Evolutionary conservation across 2,888 invertebrate genomes (phyloP).

Genomic region (Phyllotreta striolata): DNA sequence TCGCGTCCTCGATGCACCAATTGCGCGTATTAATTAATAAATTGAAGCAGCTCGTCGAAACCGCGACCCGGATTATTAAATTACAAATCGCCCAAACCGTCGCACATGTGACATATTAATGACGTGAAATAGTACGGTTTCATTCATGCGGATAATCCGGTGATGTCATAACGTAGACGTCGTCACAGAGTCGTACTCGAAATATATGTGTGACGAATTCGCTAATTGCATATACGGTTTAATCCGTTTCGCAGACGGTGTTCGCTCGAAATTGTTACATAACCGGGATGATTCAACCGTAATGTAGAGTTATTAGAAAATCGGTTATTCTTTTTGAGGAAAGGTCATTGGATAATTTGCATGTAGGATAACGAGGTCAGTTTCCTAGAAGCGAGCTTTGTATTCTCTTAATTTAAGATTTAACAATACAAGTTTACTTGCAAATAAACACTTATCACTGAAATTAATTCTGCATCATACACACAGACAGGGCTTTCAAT

Average conservation of each 20-base stretch:
- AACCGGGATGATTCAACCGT: neutral
- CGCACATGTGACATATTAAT: conserved; percentile 30
- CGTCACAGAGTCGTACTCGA: conserved; percentile 34
- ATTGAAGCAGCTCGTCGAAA: conserved; percentile 9
- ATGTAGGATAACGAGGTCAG: too few relatives aligned
- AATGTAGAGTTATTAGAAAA: neutral
- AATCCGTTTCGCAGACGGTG: neutral
- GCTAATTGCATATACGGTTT: neutral
- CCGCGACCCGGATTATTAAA: conserved; percentile 3
- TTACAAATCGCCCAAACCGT: conserved; percentile 11
- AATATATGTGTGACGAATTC: neutral
- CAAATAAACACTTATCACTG: too few relatives aligned
- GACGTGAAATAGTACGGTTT: conserved; percentile 36
- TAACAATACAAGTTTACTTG: too few relatives aligned
- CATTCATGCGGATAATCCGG: conserved; percentile 31
- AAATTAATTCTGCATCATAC: too few relatives aligned
- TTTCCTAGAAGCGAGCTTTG: too few relatives aligned
- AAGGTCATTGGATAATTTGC: too few relatives aligned
- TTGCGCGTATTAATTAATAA: neutral
- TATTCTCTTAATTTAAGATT: too few relatives aligned
- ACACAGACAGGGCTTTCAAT: too few relatives aligned
- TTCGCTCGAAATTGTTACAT: neutral
- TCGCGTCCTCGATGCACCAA: too few relatives aligned
- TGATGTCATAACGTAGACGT: conserved; percentile 46
- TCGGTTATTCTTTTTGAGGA: too few relatives aligned